These are phyloP conservation scores for Ceriagrion tenellum DNA, from an alignment of 2,888 invertebrate species.

Conservation along the genomic window DNA sequence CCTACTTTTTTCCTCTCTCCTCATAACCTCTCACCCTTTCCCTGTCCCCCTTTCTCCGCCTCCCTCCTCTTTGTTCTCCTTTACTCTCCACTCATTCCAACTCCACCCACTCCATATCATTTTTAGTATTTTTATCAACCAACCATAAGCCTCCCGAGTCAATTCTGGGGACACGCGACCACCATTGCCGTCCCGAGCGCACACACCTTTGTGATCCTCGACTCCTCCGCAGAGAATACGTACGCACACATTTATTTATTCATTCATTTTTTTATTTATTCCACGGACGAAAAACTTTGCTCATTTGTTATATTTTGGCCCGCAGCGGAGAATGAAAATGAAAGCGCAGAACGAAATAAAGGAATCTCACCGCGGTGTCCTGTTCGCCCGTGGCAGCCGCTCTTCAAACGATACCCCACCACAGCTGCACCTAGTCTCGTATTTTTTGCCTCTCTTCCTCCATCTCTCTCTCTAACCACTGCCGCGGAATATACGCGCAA, in stretches of 20 bases:
- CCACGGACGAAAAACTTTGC: slow-evolving; percentile 10
- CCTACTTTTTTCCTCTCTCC: background rate
- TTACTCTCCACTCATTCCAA: background rate
- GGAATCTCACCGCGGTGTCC: background rate
- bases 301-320: background rate
- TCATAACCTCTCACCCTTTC: background rate
- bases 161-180: background rate
- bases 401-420: background rate
- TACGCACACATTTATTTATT: background rate
- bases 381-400: background rate
- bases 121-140: background rate
- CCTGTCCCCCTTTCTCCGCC: background rate
- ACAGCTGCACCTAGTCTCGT: background rate
- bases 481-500: background rate
- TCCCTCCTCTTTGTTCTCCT: background rate
- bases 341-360: background rate
- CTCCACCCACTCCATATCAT: background rate
- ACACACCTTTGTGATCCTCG: background rate
- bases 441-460: background rate
- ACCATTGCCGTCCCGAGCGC: background rate
- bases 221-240: background rate
- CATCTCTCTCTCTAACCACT: too few species aligned
- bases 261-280: background rate
- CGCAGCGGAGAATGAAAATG: background rate
- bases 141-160: background rate